Evolutionary conservation across 2,888 invertebrate species (phyloP), one percentile per base, ranked within the genome.

Genomic region (Suillia variegata): DNA sequence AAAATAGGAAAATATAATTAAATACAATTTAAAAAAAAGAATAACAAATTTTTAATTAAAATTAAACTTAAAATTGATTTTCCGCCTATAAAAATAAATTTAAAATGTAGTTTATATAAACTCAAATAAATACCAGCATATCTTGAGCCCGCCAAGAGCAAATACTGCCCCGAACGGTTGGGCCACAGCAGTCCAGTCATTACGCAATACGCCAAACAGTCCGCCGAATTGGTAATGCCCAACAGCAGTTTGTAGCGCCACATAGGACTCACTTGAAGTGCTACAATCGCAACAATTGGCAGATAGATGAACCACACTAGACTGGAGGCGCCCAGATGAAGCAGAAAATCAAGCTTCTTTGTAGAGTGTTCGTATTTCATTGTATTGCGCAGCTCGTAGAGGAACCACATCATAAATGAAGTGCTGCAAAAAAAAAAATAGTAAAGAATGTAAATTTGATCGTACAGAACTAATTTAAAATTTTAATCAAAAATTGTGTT

Each of bases 231-330:
- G 20, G 94, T 95, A 74, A 98, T 96, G 74, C 96, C 97, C 75
- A 97, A 85, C 61, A 98, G 84, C 74, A 98, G 87, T 84, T 98
- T 98, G 82, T 93, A 94, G 83, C 97, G 88, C 96, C 97, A 98
- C 72, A 98, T 84, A 48, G 96, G 91, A 63, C 95, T 95, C 56
- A 98, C 92, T 84, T 96, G 94, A 56, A 96, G 85, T 12, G 96
- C 94, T 69, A 98, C 92, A 56, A 98, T 87, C 57, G 96, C 97
- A 67, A 98, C 90, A 62, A 97, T 91, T 12, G 98, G 97, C 75
- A 98, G 85, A 82, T 98, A 98, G 69, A 97, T 94, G 79, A 98
- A 97, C 98, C 98, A 98, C 12, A 98, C 98, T 38, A 98, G 86
- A 77, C 96, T 96, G 15, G 97, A 97, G 13, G 98, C 98, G 56